phyloP scores from a whole-genome alignment of 2,888 invertebrate genomes.

The Drosophila meridionalis region DNA sequence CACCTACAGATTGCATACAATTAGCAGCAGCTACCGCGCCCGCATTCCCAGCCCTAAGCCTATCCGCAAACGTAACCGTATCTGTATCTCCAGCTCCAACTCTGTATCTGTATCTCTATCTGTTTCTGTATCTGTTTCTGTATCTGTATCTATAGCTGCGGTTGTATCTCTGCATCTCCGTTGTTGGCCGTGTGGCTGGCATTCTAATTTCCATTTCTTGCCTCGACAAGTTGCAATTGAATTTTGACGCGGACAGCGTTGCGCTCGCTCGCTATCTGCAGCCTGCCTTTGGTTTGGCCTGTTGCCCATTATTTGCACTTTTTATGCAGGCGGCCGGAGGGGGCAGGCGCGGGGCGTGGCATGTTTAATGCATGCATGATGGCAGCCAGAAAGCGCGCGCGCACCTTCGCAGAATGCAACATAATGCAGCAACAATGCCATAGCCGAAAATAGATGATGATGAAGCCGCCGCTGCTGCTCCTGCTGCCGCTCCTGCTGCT shows the following conservation, averaged over 20 bases:
- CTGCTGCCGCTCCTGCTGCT: background rate
- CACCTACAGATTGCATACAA: constrained; percentile 78
- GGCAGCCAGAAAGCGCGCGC: constrained; percentile 62
- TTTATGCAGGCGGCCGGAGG: constrained; percentile 36
- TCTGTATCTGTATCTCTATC: constrained; percentile 22
- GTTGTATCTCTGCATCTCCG: no score
- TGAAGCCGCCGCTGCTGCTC: constrained; percentile 51
- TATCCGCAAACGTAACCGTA: constrained; percentile 5
- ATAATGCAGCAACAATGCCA: constrained; percentile 28
- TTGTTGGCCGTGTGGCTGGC: constrained; percentile 27
- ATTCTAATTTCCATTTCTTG: constrained; percentile 73
- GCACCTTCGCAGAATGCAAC: constrained; percentile 38
- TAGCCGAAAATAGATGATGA: constrained; percentile 69
- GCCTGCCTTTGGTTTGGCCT: constrained; percentile 33
- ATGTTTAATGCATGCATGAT: constrained; percentile 73
- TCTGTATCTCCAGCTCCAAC: constrained; percentile 2
- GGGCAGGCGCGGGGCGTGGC: constrained; percentile 23
- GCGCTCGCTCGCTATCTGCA: constrained; percentile 25
- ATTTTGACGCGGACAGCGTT: constrained; percentile 70
- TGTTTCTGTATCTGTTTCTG: constrained; percentile 4
- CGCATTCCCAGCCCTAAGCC: constrained; percentile 3
- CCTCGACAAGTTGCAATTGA: constrained; percentile 66
- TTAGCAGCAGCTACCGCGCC: constrained; percentile 49
- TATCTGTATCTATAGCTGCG: background rate
- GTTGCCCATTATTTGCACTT: constrained; percentile 66